Percentiles rank a stretch among this genome's conserved stretches.
Conservation (phyloP, 1,140 invertebrate genomes). For the Phenacoccus solenopsis region DNA sequence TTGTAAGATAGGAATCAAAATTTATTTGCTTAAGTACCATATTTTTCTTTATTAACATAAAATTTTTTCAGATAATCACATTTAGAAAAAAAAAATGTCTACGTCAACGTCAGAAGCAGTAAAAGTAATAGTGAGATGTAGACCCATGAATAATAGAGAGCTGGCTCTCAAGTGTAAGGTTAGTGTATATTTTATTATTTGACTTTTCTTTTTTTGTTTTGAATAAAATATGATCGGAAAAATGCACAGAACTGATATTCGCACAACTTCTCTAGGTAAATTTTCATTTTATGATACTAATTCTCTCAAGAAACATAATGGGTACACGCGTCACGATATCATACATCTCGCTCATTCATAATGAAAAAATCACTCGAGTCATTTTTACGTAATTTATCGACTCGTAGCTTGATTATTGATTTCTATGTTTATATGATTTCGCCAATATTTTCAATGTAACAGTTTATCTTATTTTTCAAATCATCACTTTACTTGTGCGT, state of each 20-base stretch:
- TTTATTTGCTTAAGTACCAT: too few species aligned
- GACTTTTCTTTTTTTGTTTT: too few species aligned
- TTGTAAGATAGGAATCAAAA: too few species aligned
- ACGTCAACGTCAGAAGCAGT: slow-evolving; percentile 55
- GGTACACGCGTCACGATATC: too few species aligned
- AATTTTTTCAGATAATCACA: not conserved
- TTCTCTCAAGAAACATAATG: too few species aligned
- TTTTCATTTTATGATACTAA: too few species aligned
- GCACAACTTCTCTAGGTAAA: too few species aligned
- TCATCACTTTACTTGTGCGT: not conserved
- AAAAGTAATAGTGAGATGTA: slow-evolving; percentile 81
- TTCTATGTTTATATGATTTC: not conserved
- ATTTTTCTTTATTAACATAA: too few species aligned
- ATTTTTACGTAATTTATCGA: not conserved
- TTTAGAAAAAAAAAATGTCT: not conserved
- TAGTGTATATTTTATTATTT: slow-evolving; percentile 24
- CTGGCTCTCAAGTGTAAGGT: slow-evolving; percentile 56
- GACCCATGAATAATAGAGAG: slow-evolving; percentile 73
- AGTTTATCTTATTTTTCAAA: not conserved
- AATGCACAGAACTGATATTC: too few species aligned
- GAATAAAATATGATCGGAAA: too few species aligned
- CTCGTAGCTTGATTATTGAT: not conserved
- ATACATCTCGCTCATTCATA: too few species aligned
- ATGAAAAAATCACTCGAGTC: not conserved
- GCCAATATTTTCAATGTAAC: not conserved